Evolutionary conservation across 1,140 invertebrate species (phyloP), one percentile per base, ranked within the genome.

Genomic region (Hyphantria cunea): DNA sequence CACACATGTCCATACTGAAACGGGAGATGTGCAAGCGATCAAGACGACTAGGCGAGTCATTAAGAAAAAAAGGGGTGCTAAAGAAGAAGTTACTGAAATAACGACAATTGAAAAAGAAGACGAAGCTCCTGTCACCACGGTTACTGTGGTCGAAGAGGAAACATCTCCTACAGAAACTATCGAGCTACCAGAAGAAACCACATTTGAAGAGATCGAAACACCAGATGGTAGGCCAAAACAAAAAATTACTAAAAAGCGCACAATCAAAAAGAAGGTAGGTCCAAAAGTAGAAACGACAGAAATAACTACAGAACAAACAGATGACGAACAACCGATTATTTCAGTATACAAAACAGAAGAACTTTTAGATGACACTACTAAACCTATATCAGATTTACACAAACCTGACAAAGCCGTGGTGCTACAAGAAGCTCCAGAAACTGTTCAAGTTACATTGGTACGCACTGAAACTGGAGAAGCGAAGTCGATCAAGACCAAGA

Each of bases 381-480:
- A 39, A 49, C 61, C 56, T 25, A 32, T 70, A 0, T 13, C 33
- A 14, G 34, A 48, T 9, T 6, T 15, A 64, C 34, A 41, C 25
- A 34, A 34, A 34, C 10, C 25, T 6, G 54, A 50, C 11, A 15
- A 59, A 6, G 42, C 86, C 6, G 80, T 89, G 54, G n/a, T n/a
- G n/a, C n/a, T n/a, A n/a, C n/a, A n/a, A n/a, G 86, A 91, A 75
- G 51, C 80, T 17, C 90, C 87, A 11, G 87, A 92, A 48, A 52
- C 34, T 3, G 54, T 74, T 0, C 8, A 64, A 48, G 9, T 74
- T 47, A 56, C 60, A 11, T 56, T 68, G 60, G 58, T 70, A 0
- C 39, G 15, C 5, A 67, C 68, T 0, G 64, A 74, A 51, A 53
- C 58, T 14, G 66, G 62, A 8, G 59, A 66, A 8, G 8, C 10